Evolutionary conservation across 64 coral and sea anemone genomes (phyloP).

Genomic region (Acropora yongei): DNA sequence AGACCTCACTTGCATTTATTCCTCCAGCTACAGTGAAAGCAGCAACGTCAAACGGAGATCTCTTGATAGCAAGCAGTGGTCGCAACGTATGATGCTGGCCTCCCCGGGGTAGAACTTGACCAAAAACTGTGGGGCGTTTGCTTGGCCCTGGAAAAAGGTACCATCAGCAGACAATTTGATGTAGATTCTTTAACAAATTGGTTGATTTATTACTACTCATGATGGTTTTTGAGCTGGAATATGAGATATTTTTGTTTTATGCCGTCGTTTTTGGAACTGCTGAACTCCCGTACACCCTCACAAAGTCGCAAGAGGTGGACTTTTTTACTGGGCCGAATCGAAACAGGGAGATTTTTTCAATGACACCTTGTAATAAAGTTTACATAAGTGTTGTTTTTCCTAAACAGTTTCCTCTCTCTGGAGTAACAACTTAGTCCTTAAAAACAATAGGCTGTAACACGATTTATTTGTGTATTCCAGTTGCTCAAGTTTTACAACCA

Average conservation of each 20-base stretch:
- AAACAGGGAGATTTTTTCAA: constrained; percentile 14
- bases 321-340: background rate
- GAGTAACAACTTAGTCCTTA: constrained; percentile 6
- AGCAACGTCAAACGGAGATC: constrained; percentile 29
- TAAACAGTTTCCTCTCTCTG: constrained; percentile 4
- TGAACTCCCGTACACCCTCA: constrained; percentile 3
- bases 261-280: constrained; percentile 14
- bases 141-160: background rate
- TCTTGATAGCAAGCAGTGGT: constrained; percentile 29
- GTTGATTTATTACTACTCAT: background rate
- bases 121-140: constrained; percentile 1
- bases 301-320: background rate
- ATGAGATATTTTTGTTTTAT: constrained; percentile 6
- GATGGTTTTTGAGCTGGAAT: constrained; percentile 12
- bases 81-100: constrained; percentile 39
- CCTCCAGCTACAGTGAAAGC: constrained; percentile 43
- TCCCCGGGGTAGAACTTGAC: constrained; percentile 9
- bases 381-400: constrained; percentile 17
- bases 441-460: constrained; percentile 16
- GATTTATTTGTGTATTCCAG: constrained; percentile 18
- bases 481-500: constrained; percentile 20
- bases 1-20: constrained; percentile 56
- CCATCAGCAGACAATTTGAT: constrained; percentile 8
- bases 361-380: constrained; percentile 8
- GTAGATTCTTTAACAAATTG: constrained; percentile 17